Evolutionary conservation across 2,113 vertebrate genomes (phyloP), one percentile per base, ranked within the genome.

Genomic region (Tachycineta bicolor): DNA sequence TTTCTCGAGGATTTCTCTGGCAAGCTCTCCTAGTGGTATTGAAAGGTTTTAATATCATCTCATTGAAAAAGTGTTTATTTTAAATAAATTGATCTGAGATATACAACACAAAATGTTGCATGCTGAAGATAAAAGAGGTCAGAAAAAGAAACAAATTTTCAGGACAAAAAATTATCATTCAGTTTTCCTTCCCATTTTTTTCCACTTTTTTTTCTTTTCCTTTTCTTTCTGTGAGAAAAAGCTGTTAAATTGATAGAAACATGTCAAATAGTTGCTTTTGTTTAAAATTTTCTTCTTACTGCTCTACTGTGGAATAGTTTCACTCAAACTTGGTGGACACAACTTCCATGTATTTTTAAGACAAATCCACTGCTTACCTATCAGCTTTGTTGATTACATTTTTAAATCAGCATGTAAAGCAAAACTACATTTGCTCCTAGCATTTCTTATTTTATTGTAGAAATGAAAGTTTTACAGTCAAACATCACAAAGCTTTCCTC

Each of bases 1-100:
- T 93, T 94, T 90, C 95, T 95, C 75, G 94, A 93, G 94, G 76
- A 86, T 74, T 96, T 90, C 62, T 64, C 88, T 96, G 92, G 90
- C 83, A 97, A 90, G 79, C 71, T 77, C 39, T 93, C 50, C 39
- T 65, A 90, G 43, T 80, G 39, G 33, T 41, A 93, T 91, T 93
- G 75, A 90, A 90, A 81, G 55, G 71, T 92, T 96, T 96, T 84
- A 89, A 82, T 63, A 87, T 5, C 1, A 10, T 88, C 65, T 95
- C 62, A 93, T 86, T 91, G 49, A 90, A 94, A 94, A 90, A 17
- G 6, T 84, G 60, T 82, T 94, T 77, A 75, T 84, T 91, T 91
- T 65, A 88, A 92, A 62, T 63, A 92, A 53, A 19, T 28, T 79
- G 67, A 82, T 79, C 49, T 49, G 75, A 79, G 24, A 76, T 33